These are phyloP conservation scores for Halichoerus grypus DNA, from an alignment of 2,113 vertebrate species.

Conservation along the genomic window DNA sequence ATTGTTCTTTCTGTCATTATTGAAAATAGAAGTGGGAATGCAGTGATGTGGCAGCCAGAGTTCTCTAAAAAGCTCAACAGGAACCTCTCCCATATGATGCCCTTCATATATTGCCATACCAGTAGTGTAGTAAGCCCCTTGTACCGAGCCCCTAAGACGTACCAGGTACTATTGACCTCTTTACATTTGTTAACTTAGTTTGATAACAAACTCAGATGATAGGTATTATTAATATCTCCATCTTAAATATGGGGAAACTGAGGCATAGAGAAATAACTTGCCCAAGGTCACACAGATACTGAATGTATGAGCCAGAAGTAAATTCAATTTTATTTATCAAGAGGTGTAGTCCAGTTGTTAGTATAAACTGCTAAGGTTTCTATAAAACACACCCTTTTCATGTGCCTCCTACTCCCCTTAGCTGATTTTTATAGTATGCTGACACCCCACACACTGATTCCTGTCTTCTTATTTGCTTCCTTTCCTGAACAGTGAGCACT, in stretches of 20 bases:
- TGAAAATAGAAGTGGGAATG: constrained; percentile 38
- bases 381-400: neutral
- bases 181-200: constrained; percentile 17
- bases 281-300: neutral
- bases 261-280: constrained; percentile 46
- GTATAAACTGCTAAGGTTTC: neutral
- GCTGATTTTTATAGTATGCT: neutral
- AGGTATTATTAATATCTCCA: neutral
- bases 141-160: neutral
- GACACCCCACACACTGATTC: neutral
- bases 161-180: neutral
- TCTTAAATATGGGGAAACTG: constrained; percentile 23
- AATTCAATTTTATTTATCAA: constrained; percentile 20
- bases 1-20: neutral
- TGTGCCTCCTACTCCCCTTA: neutral
- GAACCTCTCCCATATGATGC: neutral
- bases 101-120: neutral
- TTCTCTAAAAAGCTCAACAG: neutral
- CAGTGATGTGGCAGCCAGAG: neutral
- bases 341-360: neutral
- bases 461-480: neutral
- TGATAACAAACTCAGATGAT: constrained; percentile 13
- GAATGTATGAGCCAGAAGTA: neutral
- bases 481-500: constrained; percentile 5
- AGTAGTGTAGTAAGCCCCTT: neutral